Conservation (phyloP, 2,113 vertebrate genomes). For the Oncorhynchus clarkii region DNA sequence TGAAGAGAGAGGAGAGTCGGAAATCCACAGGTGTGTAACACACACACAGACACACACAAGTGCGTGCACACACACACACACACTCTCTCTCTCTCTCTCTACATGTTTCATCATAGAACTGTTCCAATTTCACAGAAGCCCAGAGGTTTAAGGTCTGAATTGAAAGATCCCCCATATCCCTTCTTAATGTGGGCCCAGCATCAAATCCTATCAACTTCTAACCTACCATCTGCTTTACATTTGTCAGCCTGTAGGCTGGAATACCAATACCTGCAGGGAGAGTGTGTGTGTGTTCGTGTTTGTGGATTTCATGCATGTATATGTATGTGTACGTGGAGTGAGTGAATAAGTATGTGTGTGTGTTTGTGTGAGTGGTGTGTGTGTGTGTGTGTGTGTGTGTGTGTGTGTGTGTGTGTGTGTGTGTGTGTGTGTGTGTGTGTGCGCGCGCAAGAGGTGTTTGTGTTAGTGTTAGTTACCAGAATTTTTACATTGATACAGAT, state of each 20-base stretch:
- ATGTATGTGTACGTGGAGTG: background rate
- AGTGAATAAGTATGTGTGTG: background rate
- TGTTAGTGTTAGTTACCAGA: no score
- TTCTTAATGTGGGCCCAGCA: conserved; percentile 7
- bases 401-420: no score
- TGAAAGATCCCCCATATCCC: background rate
- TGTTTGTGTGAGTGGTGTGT: background rate
- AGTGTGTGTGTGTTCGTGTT: background rate
- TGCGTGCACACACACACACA: background rate
- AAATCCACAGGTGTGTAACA: conserved; percentile 29
- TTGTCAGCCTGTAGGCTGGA: background rate
- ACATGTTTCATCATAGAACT: no score
- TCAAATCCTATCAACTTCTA: conserved; percentile 6
- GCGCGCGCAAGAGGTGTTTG: background rate
- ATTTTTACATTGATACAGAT: no score
- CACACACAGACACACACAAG: conserved; percentile 13
- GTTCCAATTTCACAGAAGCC: no score
- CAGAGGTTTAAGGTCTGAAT: background rate
- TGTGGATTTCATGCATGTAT: background rate
- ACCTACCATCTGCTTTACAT: background rate
- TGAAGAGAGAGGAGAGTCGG: conserved; percentile 24
- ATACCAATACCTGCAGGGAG: background rate
- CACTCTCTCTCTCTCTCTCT: no score
- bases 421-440: no score
- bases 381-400: no score